Evolutionary conservation across 2,113 vertebrate species (phyloP), one percentile per base, ranked within the genome.

Genomic region (Eolophus roseicapilla): DNA sequence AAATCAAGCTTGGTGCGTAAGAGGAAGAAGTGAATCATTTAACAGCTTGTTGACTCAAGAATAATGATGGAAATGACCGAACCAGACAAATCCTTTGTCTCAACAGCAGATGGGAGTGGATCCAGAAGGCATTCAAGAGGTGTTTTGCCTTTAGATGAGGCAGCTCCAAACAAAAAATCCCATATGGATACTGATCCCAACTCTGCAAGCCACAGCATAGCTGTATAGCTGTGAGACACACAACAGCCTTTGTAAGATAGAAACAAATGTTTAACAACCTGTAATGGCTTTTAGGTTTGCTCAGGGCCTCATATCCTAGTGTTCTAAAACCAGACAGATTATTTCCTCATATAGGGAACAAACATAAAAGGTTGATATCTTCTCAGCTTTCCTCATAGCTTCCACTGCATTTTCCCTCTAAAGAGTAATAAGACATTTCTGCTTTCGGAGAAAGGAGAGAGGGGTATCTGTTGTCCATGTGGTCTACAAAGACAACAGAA

Each of bases 11-110:
- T 78, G 18, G 10, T 92, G 59, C 23, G 2, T 74, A 90, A 95
- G 43, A 90, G 82, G 78, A 93, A 94, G 53, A 89, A 95, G 18
- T 90, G 89, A 95, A 69, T 93, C 91, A 95, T 17, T 4, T 43
- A 92, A 84, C 52, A 76, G 81, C 68, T 62, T 92, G 79, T 78
- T 94, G 83, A 86, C 60, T 92, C 70, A 87, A 82, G 80, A 91
- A 86, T 73, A 95, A 84, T 35, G 43, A 87, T 55, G 52, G 71
- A 75, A 76, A 67, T 69, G 43, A 93, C 62, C 17, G 57, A 92
- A 82, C 43, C 60, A 85, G 86, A 81, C 52, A 90, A 91, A 92
- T 17, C 20, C n/a, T 82, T 88, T 68, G 20, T 81, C 83, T 91
- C 78, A 31, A 17, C 2, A 73, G 81, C 69, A 84, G 65, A 89